Evolutionary conservation across 2,888 invertebrate genomes (phyloP), one percentile per base, ranked within the genome.

Genomic region (Pherbina coryleti): DNA sequence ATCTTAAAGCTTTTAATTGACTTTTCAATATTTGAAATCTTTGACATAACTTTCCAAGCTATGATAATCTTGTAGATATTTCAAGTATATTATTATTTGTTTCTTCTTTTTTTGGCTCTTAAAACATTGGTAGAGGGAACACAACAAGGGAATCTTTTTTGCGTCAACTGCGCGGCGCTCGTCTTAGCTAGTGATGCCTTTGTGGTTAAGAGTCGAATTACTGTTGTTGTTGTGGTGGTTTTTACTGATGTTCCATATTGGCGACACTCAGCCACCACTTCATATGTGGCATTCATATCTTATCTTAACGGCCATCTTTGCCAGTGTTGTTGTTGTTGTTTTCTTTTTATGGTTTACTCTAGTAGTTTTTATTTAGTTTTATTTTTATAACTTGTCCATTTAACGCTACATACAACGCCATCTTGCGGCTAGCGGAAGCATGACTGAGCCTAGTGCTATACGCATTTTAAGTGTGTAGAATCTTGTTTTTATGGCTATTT

Each of bases 281-380:
- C 34, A 31, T 55, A 55, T 25, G 69, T 34, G 37, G 71, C 55
- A 71, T 31, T 31, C 64, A 51, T 28, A 31, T 25, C 22, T 71
- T 31, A 71, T 72, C 72, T 57, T 72, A 72, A 72, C 72, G 72
- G 60, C 72, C 25, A 72, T 72, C 72, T 34, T 19, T 44, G 34
- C 7, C 34, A n/a, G n/a, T 71, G 14, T 71, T 71, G 7, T 31
- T 51, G 51, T 55, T 34, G 31, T 51, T 31, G 64, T 34, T 28
- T 71, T 22, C 19, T 19, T n/a, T 55, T 34, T 34, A 28, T n/a
- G 72, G 11, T 19, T 14, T 5, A 55, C 34, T 60, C 17, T 72
- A 2, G 1, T 5, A n/a, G 25, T 28, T 17, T 8, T 31, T 71
- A n/a, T 31, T 67, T 11, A 11, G 31, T 71, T 31, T 71, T 71